Evolutionary conservation across 64 coral and sea anemone genomes (phyloP).

Genomic region (Orbicella faveolata): DNA sequence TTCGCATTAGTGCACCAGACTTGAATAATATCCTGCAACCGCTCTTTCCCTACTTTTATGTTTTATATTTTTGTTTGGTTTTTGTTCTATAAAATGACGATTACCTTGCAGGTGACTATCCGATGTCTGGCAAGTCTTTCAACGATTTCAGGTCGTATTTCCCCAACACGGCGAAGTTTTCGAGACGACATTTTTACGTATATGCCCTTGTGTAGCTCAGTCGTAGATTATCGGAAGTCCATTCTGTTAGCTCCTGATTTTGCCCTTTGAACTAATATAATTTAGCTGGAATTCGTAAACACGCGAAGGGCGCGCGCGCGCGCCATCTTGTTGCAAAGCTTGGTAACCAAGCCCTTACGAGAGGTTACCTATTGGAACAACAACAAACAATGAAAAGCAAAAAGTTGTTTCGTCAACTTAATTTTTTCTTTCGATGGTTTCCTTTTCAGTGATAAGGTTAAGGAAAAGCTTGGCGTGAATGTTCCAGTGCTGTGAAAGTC

Average conservation of each 20-base stretch:
- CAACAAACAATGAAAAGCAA: neutral
- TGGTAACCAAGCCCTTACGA: conserved; percentile 1
- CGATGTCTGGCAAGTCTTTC: conserved; percentile 69
- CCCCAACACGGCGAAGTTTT: conserved; percentile 67
- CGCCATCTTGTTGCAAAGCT: neutral
- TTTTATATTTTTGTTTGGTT: no score
- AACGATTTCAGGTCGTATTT: conserved; percentile 62
- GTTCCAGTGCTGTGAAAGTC: conserved; percentile 81
- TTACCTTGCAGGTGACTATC: conserved; percentile 80
- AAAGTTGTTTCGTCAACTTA: neutral
- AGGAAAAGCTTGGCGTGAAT: conserved; percentile 36
- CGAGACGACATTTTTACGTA: conserved; percentile 55
- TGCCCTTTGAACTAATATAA: neutral
- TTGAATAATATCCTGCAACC: no score
- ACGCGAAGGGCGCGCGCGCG: neutral
- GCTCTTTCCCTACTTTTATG: no score
- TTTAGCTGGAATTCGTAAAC: neutral
- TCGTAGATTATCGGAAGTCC: neutral
- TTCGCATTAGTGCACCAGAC: no score
- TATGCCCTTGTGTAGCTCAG: neutral
- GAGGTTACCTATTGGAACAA: neutral
- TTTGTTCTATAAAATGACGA: no score
- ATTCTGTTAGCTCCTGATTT: neutral
- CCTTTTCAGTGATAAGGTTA: neutral
- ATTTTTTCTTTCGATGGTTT: neutral